Base-by-base conservation (phyloP, 2,797 vertebrate species). In the Coregonus ussuriensis region DNA sequence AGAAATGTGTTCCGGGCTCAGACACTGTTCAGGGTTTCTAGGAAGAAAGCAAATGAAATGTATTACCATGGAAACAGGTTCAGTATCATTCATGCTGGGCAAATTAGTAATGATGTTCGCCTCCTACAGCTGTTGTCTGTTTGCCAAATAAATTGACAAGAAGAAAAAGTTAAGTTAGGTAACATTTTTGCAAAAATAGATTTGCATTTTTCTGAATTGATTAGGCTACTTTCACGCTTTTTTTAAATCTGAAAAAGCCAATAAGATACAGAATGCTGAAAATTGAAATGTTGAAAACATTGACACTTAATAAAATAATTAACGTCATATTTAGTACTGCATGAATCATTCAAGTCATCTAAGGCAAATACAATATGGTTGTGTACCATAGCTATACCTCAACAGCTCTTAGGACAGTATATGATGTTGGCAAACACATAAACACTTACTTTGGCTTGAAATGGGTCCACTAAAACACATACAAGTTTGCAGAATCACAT, bases 41-140 rank as follows among this genome's bases (percentile, higher is more conserved):
- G 76, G 71, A 59, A 74, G 76, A 76, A 79, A 79, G 75, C 71
- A 71, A 81, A 33, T 70, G 70, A 93, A 94, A 94, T 91, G 91
- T 91, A 95, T 96, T 96, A 94, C 95, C 95, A 96, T 96, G 95
- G 96, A 95, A 96, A 96, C 95, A 91, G 92, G 92, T 18, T 95
- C 91, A 95, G 92, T 94, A 94, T 95, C 94, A 93, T 95, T 92
- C 93, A 94, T 91, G 41, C 41, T 47, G 9, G 41, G 41, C 9
- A 47, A 11, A 47, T 47, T 95, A 96, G 95, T 95, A 95, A 93
- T 94, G 94, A 95, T 94, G 93, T 93, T 93, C 93, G 94, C 93
- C 94, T 93, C 54, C 75, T 74, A 72, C 63, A 80, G 90, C 93
- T 71, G 74, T 79, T 94, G 92, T 93, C 92, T 93, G 91, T 93